Base-by-base conservation (phyloP, 2,113 vertebrate species). In the Elaphurus davidianus region DNA sequence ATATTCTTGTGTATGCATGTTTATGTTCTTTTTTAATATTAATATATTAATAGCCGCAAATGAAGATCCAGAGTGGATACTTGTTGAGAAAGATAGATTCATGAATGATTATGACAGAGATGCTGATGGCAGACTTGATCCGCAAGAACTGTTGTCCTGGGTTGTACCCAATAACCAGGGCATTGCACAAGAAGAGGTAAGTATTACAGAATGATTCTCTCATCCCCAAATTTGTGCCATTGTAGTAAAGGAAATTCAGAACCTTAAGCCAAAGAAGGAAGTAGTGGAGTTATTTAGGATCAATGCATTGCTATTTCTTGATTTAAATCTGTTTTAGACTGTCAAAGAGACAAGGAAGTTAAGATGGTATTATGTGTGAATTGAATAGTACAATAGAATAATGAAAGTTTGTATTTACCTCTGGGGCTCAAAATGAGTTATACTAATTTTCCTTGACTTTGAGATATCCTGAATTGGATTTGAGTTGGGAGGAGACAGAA, bases 31-130 rank as follows among this genome's bases (percentile, higher is more conserved):
- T 96, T 97, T 50, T 67, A 17, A 76, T 76, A 43, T 50, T 84
- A 57, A 81, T 27, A 33, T 97, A 30, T 91, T 95, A 85, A 76
- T 27, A 99, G 99, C 98, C 94, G 99, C 99, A 96, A 98, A 97
- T 79, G 98, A 99, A 83, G 99, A 99, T 93, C 99, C 99, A 1
- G 99, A 99, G 92, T 99, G 99, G 99, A 99, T 99, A 94, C 99
- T 99, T 28, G 99, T 99, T 45, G 99, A 99, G 98, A 99, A 99
- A 17, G 99, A 99, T 92, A 99, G 99, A 47, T 99, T 99, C 98
- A 98, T 99, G 97, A 99, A 99, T 82, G 99, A 99, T 84, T 99
- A 99, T 17, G 99, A 99, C 98, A 99, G 99, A 97, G 99, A 99
- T 93, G 98, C 98, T 0, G 99, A 99, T 33, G 99, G 99, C n/a